Evolutionary conservation across 2,113 vertebrate species (phyloP), one percentile per base, ranked within the genome.

Genomic region (Mobula birostris): DNA sequence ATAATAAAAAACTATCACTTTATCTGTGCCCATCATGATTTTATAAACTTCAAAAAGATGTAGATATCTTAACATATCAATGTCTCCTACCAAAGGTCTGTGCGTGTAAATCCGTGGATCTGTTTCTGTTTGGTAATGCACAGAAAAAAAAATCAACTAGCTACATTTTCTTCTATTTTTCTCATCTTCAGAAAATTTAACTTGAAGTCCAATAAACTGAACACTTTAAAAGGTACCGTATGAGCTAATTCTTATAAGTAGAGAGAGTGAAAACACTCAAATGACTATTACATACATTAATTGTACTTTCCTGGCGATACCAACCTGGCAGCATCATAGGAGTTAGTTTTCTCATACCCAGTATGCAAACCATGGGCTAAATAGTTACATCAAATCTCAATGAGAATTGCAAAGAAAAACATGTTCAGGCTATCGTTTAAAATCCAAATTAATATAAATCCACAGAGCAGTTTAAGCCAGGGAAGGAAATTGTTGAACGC

Each of bases 361-460:
- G 8, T 90, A 90, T 68, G 63, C 63, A 90, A 66, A 58, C 85
- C 61, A 32, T 17, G 63, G 61, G 85, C 85, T 90, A 90, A 90
- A 90, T 90, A 90, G 61, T 66, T 66, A 90, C 32, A 56, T 63
- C 58, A 63, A 90, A 90, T 66, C 14, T 90, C 61, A 32, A 19
- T 19, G 85, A 61, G 85, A 90, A 66, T 68, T 66, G 85, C 85
- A 90, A 27, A 90, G 85, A 32, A n/a, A 68, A 48, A 85, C 32
- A 66, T 68, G 9, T 90, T 90, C 85, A 90, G 85, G 29, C 61
- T 90, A 90, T 90, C 85, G 66, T 66, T 68, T 66, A 66, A 90
- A 90, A 66, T 90, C 85, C 40, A 90, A 90, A 90, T 90, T 90
- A 90, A 90, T 68, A 68, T 29, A 90, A 90, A 63, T 15, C 58